Evolutionary conservation across 2,888 invertebrate genomes (phyloP).

Genomic region (Drosophila buzzatii): DNA sequence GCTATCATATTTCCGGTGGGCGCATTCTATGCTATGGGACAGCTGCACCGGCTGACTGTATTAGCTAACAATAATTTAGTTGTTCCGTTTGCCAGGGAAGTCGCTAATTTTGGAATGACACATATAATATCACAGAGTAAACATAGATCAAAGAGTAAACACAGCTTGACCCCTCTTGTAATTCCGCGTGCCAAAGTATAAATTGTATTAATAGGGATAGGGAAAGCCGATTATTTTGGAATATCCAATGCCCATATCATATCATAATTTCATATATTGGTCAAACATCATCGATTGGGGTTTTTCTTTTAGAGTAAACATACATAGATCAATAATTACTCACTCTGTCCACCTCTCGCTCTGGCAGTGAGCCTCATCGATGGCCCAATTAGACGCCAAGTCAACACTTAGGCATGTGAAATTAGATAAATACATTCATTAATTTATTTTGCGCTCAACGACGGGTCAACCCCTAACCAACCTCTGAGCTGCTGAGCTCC

Average conservation of each 20-base stretch:
- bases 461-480: slow-evolving; percentile 45
- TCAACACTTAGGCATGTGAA: slow-evolving; percentile 70
- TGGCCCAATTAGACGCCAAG: slow-evolving; percentile 72
- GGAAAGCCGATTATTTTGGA: not conserved
- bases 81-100: no score
- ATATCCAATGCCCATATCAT: not conserved
- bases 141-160: not conserved
- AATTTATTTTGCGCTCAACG: slow-evolving; percentile 73
- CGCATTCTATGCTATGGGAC: not conserved
- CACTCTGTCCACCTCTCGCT: not conserved
- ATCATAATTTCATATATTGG: not conserved
- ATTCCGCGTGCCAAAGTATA: no score
- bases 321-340: not conserved
- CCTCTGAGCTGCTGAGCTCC: slow-evolving; percentile 28
- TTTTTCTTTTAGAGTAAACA: not conserved
- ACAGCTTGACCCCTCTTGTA: not conserved
- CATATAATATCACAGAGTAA: not conserved
- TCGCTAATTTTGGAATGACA: not conserved
- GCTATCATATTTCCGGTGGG: not conserved
- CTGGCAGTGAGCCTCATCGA: slow-evolving; percentile 34
- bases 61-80: not conserved
- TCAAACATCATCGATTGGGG: not conserved
- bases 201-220: no score
- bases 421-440: slow-evolving; percentile 81
- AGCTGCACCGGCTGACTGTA: not conserved